Percentiles rank a stretch among this genome's conserved stretches.
Conservation (phyloP, 2,797 vertebrate species). For the Ptychadena robeensis region DNA sequence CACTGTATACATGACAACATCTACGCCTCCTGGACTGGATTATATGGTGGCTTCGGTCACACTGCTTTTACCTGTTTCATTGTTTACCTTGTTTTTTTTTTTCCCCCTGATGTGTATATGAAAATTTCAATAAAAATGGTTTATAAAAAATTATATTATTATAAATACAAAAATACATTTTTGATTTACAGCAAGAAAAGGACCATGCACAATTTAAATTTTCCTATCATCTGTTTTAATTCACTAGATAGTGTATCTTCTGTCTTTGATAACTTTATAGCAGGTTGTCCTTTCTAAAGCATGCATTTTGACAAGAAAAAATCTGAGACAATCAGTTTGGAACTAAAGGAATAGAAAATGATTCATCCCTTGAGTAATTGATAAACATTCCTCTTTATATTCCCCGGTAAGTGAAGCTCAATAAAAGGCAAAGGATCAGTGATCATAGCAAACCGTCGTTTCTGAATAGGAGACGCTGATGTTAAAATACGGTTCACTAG, state of each 20-base stretch:
- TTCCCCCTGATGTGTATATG: too few relatives aligned
- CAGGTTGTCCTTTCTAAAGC: conserved; percentile 31
- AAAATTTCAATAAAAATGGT: too few relatives aligned
- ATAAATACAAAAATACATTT: too few relatives aligned
- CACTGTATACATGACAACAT: too few relatives aligned
- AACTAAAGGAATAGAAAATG: conserved; percentile 33
- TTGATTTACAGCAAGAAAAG: too few relatives aligned
- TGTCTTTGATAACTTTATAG: conserved; percentile 33
- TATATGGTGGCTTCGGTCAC: too few relatives aligned
- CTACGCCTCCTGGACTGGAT: too few relatives aligned
- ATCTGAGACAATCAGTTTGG: conserved; percentile 49
- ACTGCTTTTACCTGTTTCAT: too few relatives aligned
- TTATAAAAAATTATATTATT: too few relatives aligned
- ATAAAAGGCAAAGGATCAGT: conserved; percentile 66
- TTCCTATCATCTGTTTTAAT: neutral
- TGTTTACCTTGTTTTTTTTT: too few relatives aligned
- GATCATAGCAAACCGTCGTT: conserved; percentile 63
- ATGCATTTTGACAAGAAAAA: conserved; percentile 39
- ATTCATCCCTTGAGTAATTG: conserved; percentile 61
- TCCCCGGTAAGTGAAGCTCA: conserved; percentile 60
- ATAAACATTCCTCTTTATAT: conserved; percentile 58
- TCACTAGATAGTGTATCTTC: neutral
- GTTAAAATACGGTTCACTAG: conserved; percentile 67
- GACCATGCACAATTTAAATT: neutral
- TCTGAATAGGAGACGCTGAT: conserved; percentile 54